These are phyloP conservation scores for Formica exsecta DNA, from an alignment of 1,140 invertebrate species.

Conservation along the genomic window DNA sequence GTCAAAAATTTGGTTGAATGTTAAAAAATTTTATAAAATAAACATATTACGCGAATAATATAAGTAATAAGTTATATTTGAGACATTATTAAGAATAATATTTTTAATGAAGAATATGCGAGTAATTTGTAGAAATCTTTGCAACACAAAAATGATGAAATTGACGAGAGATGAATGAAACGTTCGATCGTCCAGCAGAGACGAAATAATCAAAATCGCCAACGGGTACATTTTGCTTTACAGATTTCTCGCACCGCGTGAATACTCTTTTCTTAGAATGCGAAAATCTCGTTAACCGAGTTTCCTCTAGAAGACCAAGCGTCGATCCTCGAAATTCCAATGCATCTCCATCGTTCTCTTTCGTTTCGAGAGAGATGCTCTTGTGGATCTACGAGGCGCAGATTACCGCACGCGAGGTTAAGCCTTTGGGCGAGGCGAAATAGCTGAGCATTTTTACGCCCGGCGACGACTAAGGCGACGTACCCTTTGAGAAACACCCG, in stretches of 20 bases:
- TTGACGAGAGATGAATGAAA: neutral
- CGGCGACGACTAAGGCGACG: conserved; percentile 66
- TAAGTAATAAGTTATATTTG: too few relatives aligned
- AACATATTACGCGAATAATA: neutral
- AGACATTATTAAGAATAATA: neutral
- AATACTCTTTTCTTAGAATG: neutral
- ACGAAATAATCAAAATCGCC: conserved; percentile 1
- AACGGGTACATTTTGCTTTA: neutral
- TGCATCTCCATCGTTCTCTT: conserved; percentile 5
- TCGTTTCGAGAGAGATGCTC: conserved; percentile 29
- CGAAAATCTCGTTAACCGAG: conserved; percentile 24
- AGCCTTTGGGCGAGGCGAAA: conserved; percentile 73
- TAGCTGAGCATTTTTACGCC: conserved; percentile 74
- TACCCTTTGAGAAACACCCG: conserved; percentile 69
- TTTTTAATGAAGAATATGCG: neutral
- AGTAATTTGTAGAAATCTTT: neutral
- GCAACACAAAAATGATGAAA: neutral
- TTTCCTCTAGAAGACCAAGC: neutral
- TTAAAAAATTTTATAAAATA: neutral
- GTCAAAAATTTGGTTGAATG: neutral
- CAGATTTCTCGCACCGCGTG: neutral
- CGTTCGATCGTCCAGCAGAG: too few relatives aligned
- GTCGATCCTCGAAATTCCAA: conserved; percentile 7
- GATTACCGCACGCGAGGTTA: conserved; percentile 65
- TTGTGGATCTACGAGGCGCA: conserved; percentile 7